Percentiles rank a stretch among this genome's conserved stretches.
These are phyloP conservation scores for Bombus confusus DNA, from an alignment of 1,140 invertebrate genomes.

Conservation along the genomic window DNA sequence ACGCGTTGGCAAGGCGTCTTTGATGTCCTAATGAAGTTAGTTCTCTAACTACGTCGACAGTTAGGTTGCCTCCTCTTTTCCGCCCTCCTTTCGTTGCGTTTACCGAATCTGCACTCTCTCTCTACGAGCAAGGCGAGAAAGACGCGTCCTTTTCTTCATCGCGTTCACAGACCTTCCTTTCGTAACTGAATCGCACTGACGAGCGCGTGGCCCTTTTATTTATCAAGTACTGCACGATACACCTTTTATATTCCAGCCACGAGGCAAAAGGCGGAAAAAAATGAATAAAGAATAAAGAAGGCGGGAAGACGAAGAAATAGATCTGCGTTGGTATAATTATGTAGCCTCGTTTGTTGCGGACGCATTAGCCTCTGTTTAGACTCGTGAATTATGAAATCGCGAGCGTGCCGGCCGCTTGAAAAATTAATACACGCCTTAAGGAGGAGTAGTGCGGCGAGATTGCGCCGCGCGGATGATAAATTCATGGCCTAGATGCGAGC, in stretches of 20 bases:
- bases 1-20: slow-evolving; percentile 53
- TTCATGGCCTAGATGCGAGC: slow-evolving; percentile 38
- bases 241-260: not conserved
- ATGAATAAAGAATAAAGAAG: not conserved
- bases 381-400: slow-evolving; percentile 37
- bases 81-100: not conserved
- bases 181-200: not conserved
- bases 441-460: slow-evolving; percentile 28
- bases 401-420: not conserved
- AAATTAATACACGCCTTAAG: slow-evolving; percentile 42
- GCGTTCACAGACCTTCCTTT: not conserved
- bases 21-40: slow-evolving; percentile 71
- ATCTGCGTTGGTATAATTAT: slow-evolving; percentile 1
- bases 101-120: not conserved
- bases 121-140: not conserved
- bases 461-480: slow-evolving; percentile 36
- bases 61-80: not conserved
- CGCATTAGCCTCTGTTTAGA: slow-evolving; percentile 36
- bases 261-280: not conserved
- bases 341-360: slow-evolving; percentile 13
- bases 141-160: not conserved
- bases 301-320: not conserved
- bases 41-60: slow-evolving; percentile 59
- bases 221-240: not conserved
- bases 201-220: slow-evolving; percentile 10